Evolutionary conservation across 2,113 vertebrate species (phyloP).

Genomic region (Calonectris borealis): DNA sequence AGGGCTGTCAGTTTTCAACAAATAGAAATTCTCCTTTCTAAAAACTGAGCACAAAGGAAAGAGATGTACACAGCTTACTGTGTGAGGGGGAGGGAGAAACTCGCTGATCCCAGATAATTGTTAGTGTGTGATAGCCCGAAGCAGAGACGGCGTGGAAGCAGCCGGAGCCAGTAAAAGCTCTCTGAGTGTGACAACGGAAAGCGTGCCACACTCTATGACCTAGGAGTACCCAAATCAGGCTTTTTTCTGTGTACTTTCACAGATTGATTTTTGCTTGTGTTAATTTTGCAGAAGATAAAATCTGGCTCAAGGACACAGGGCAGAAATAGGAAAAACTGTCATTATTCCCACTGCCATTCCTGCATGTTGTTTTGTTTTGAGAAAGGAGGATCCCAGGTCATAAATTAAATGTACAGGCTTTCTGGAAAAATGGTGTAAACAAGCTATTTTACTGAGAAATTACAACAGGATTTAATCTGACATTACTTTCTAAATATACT

Average conservation of each 20-base stretch:
- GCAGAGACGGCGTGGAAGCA: background rate
- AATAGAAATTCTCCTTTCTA: background rate
- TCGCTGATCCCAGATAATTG: background rate
- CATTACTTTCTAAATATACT: background rate
- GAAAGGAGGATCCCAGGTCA: background rate
- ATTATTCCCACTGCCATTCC: background rate
- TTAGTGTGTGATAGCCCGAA: background rate
- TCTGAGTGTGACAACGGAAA: background rate
- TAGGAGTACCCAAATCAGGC: background rate
- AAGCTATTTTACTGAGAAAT: background rate
- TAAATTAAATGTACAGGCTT: background rate
- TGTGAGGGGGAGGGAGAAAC: background rate
- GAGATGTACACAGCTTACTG: background rate
- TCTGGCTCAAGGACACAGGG: background rate
- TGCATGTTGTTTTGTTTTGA: background rate
- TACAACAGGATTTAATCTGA: background rate
- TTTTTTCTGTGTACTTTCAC: background rate
- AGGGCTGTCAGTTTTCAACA: background rate
- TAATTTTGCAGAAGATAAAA: background rate
- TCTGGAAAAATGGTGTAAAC: background rate
- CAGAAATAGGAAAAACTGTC: background rate
- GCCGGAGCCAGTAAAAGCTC: background rate
- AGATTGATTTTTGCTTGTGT: background rate
- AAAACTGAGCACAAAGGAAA: background rate
- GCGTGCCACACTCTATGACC: background rate